phyloP scores from a whole-genome alignment of 2,797 vertebrate species.

The Muscicapa striata region DNA sequence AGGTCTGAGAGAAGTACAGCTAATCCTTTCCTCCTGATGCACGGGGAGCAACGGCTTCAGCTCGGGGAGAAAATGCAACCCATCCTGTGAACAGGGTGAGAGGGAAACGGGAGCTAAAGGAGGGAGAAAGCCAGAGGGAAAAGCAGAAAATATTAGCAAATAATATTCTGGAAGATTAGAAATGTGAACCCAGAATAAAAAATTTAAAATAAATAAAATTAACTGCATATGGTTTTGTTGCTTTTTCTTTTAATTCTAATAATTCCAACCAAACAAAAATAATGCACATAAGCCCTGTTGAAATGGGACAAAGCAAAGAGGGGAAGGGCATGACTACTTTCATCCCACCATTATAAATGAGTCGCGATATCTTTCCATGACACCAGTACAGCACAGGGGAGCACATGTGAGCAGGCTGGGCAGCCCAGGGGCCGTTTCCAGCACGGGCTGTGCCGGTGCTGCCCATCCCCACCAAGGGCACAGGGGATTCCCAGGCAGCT shows the following conservation, averaged over 20 bases:
- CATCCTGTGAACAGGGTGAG: background rate
- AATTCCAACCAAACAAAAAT: background rate
- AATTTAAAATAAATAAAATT: background rate
- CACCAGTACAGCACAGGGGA: background rate
- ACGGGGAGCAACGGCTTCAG: background rate
- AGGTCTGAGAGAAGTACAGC: constrained; percentile 30
- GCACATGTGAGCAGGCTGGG: background rate
- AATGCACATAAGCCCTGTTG: background rate
- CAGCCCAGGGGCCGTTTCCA: background rate
- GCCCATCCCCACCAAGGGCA: background rate
- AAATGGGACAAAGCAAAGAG: background rate
- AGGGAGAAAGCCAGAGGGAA: background rate
- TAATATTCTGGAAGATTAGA: background rate
- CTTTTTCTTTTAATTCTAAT: background rate
- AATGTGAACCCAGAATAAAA: background rate
- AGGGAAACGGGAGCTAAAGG: background rate
- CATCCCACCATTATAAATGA: background rate
- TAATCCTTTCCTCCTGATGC: constrained; percentile 43
- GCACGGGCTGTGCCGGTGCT: background rate
- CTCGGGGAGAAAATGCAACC: background rate
- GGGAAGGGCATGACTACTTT: background rate
- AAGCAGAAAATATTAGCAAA: background rate
- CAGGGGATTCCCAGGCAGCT: background rate
- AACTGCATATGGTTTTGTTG: background rate
- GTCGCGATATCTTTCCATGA: background rate